phyloP scores from a whole-genome alignment of 2,888 invertebrate species.

The Drosophila nr. perissopoda region DNA sequence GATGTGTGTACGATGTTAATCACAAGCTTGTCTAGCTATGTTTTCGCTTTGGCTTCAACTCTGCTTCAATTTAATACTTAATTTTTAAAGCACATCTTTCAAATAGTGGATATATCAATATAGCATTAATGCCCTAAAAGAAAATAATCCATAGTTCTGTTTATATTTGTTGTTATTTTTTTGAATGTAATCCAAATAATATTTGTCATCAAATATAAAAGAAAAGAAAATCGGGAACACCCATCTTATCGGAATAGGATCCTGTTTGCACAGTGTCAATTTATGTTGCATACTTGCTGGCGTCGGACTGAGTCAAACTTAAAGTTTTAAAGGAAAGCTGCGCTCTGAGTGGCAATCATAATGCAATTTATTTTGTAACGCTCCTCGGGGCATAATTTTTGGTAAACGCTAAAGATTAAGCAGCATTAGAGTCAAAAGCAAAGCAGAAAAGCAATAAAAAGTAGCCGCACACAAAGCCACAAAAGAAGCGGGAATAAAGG shows the following conservation, averaged over 20 bases:
- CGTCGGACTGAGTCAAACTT: conserved; percentile 5
- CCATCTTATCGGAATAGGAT: background rate
- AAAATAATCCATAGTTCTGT: too few species aligned
- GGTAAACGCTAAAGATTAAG: conserved; percentile 76
- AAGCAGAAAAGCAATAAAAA: conserved; percentile 71
- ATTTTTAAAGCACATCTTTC: background rate
- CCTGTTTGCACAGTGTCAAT: background rate
- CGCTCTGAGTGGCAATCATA: conserved; percentile 59
- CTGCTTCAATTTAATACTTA: background rate
- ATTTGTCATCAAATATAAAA: background rate
- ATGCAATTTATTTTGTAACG: conserved; percentile 73
- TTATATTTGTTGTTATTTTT: background rate
- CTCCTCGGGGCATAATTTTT: conserved; percentile 75
- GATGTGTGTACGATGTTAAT: conserved; percentile 7
- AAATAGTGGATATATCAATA: background rate
- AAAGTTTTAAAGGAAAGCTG: conserved; percentile 19
- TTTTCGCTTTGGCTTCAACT: conserved; percentile 6
- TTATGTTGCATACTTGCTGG: conserved; percentile 25
- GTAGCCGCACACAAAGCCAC: conserved; percentile 70
- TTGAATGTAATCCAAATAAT: background rate
- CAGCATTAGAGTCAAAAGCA: conserved; percentile 70
- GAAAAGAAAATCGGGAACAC: background rate
- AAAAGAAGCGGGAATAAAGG: conserved; percentile 57
- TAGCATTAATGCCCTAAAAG: background rate
- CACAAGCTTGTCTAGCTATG: background rate